Base-by-base conservation (phyloP, 2,113 vertebrate species). In the Crotalus horridus region DNA sequence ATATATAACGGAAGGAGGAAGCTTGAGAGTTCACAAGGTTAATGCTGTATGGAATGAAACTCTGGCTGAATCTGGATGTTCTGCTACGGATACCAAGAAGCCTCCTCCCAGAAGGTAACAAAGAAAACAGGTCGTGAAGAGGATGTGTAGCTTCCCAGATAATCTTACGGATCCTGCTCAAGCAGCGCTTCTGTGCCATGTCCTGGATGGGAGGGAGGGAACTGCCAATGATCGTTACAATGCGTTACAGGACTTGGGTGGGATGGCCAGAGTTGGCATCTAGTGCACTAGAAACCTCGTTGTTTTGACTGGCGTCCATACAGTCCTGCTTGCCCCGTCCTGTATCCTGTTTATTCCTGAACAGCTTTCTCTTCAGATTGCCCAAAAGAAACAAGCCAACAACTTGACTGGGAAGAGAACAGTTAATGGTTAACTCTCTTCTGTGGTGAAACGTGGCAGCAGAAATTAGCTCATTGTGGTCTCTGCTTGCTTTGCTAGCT, bases 401-500 rank as follows among this genome's bases (percentile, higher is more conserved):
- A 64, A 48, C 46, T 56, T 20, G 69, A 48, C 64, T 86, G 33
- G 9, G 58, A 51, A 74, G 39, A 87, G 74, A 89, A 21, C 51
- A 29, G 93, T 92, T 90, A 94, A 94, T 90, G 74, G 88, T 94
- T 94, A 94, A 92, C 29, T 9, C 39, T 58, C 33, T 29, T 87
- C 88, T 39, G 4, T 48, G 88, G 29, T 58, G 87, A 87, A 92
- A 94, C 51, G 88, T 92, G 88, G 93, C 91, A 69, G 81, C 85
- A 89, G 90, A 92, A 89, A 89, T 94, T 87, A 87, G 74, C 74
- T 92, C 90, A 55, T 3, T 69, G 90, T 8, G 12, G 89, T 90
- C 15, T 29, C 55, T 56, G 90, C 88, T 69, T 56, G 24, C 91
- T 87, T 61, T 58, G 51, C 81, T 55, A 5, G 74, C 88, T 94